Evolutionary conservation across 1,140 invertebrate species (phyloP), one percentile per base, ranked within the genome.

Genomic region (Pseudomyrmex pallidus): DNA sequence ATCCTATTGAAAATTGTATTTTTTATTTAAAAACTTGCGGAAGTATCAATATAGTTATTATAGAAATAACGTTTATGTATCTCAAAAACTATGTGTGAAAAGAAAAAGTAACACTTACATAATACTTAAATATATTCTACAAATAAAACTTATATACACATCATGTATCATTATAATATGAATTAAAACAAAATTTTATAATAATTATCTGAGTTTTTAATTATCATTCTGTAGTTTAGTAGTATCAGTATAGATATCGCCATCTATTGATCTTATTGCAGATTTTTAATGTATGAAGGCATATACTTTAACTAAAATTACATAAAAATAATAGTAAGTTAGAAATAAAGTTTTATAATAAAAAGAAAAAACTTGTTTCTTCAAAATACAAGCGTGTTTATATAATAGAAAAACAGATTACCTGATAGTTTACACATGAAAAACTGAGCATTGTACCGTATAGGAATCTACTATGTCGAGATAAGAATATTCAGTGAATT

Each of bases 381-480:
- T 57, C 22, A 68, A 70, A 5, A 15, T 1, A 57, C 10, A 57
- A 67, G 22, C 17, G 15, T 35, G 5, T 35, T 35, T 35, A 35
- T 35, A 35, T 35, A 35, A 35, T 35, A 35, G 25, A 35, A 35
- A 35, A 35, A 35, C 35, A 35, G 35, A 35, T 35, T 35, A 35
- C 35, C 35, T 35, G 5, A 35, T 35, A 35, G 35, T 35, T 35
- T 0, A 35, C 17, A 1, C 20, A 48, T 2, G 15, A 68, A n/a
- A 5, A 59, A 59, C 15, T 56, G 8, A 13, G 22, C 17, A 44
- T 7, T 10, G 10, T 50, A 15, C 4, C 17, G 13, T 1, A 25
- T 3, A 78, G 76, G 5, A 62, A 78, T 25, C 76, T 78, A n/a
- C 44, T 70, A 15, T 70, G 52, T 70, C 76, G 44, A 70, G 20